A percentile compares a stretch with the other conserved stretches of the same genome.
Evolutionary conservation across 2,888 invertebrate species (phyloP).

Genomic region (Hypsopygia costalis): DNA sequence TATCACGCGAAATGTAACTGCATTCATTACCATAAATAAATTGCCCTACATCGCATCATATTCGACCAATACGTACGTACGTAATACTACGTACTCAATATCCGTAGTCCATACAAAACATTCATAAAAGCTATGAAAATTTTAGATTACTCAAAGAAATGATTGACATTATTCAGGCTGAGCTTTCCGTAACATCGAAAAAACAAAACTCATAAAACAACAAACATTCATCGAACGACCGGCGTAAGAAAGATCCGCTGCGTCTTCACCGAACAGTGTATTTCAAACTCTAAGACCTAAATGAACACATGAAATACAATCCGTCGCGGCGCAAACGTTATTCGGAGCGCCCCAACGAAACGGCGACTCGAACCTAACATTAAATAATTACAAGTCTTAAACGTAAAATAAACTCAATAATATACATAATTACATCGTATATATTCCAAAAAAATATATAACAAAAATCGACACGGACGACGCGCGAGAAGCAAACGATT

Average conservation of each 20-base stretch:
- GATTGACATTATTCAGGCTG: constrained; percentile 78
- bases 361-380: constrained; percentile 56
- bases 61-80: constrained; percentile 22
- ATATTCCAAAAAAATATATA: constrained; percentile 73
- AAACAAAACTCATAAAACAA: constrained; percentile 74
- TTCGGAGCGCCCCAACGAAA: constrained; percentile 43
- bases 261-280: constrained; percentile 57
- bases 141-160: constrained; percentile 64
- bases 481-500: constrained; percentile 28
- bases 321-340: constrained; percentile 49
- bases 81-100: constrained; percentile 25
- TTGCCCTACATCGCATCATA: constrained; percentile 4
- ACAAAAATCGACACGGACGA: constrained; percentile 49
- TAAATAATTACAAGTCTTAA: constrained; percentile 77
- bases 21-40: constrained; percentile 1
- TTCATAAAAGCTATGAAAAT: constrained; percentile 23
- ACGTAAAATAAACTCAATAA: constrained; percentile 76
- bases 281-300: constrained; percentile 75
- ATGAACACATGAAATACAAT: constrained; percentile 79
- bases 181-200: constrained; percentile 62
- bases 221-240: constrained; percentile 67
- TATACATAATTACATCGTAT: constrained; percentile 78
- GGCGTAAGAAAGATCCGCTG: constrained; percentile 56
- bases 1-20: too few relatives aligned
- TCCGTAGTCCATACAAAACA: constrained; percentile 29